Evolutionary conservation across 1,140 invertebrate genomes (phyloP).

Genomic region (Drosophila littoralis): DNA sequence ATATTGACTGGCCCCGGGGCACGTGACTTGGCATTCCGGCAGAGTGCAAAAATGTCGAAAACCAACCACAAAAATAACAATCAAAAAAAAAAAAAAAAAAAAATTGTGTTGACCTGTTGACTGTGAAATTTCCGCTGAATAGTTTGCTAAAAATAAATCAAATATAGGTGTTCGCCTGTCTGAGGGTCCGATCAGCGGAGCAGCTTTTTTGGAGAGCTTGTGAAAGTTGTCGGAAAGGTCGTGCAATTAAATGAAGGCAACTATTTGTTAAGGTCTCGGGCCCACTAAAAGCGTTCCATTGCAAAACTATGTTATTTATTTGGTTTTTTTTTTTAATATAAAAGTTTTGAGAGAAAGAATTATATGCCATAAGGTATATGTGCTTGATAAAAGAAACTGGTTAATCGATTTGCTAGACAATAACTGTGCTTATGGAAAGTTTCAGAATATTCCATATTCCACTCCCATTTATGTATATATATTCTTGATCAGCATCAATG

Average conservation of each 20-base stretch:
- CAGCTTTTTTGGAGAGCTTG: constrained; percentile 12
- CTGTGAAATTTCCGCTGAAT: constrained; percentile 46
- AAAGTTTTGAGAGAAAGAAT: too few relatives aligned
- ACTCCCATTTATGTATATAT: too few relatives aligned
- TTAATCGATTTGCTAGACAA: too few relatives aligned
- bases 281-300: constrained; percentile 1
- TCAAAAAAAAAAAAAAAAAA: constrained; percentile 13
- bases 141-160: constrained; percentile 60
- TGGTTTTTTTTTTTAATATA: neutral
- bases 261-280: constrained; percentile 15
- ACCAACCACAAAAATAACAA: constrained; percentile 19
- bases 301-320: neutral
- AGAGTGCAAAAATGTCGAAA: constrained; percentile 51
- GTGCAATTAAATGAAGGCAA: constrained; percentile 22
- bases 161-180: constrained; percentile 34
- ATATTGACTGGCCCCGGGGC: constrained; percentile 53
- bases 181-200: constrained; percentile 2
- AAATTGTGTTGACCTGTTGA: constrained; percentile 41
- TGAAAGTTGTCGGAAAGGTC: constrained; percentile 46
- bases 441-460: too few relatives aligned
- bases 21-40: constrained; percentile 68
- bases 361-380: too few relatives aligned
- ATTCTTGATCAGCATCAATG: too few relatives aligned
- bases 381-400: too few relatives aligned
- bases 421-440: too few relatives aligned